Conservation (phyloP, 2,888 invertebrate genomes). For the Diadromus collaris region DNA sequence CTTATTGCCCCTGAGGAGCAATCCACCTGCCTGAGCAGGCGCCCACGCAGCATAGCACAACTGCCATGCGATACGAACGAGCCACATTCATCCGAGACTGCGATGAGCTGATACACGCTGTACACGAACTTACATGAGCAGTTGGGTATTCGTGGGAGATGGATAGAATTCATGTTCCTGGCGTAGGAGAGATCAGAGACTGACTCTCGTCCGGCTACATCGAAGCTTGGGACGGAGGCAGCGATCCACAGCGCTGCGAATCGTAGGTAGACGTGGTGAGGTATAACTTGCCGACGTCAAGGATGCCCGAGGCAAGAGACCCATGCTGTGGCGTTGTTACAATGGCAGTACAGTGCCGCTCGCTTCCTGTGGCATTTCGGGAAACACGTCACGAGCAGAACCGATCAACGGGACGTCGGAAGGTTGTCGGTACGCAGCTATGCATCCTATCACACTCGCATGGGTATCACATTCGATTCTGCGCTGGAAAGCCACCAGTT, state of each 20-base stretch:
- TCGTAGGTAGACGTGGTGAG: slow-evolving; percentile 1
- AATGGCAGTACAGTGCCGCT: slow-evolving; percentile 67
- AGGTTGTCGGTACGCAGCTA: neutral
- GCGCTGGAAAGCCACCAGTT: slow-evolving; percentile 10
- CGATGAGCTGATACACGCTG: neutral
- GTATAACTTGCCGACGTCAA: slow-evolving; percentile 40
- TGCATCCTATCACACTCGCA: slow-evolving; percentile 25
- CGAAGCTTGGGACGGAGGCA: slow-evolving; percentile 27
- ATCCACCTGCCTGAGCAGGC: slow-evolving; percentile 76
- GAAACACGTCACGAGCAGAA: slow-evolving; percentile 67
- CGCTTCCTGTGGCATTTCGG: slow-evolving; percentile 74
- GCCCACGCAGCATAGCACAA: slow-evolving; percentile 65
- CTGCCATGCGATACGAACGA: slow-evolving; percentile 56
- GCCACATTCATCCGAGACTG: slow-evolving; percentile 29
- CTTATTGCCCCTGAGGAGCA: slow-evolving; percentile 73
- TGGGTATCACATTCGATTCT: slow-evolving; percentile 20
- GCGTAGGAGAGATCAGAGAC: slow-evolving; percentile 39
- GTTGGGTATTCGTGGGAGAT: slow-evolving; percentile 1
- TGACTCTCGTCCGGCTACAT: slow-evolving; percentile 26
- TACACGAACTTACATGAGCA: slow-evolving; percentile 6
- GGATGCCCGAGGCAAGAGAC: slow-evolving; percentile 48
- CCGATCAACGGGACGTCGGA: slow-evolving; percentile 48
- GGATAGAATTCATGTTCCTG: slow-evolving; percentile 9
- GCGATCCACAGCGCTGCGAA: slow-evolving; percentile 33
- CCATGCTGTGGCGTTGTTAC: slow-evolving; percentile 64